Evolutionary conservation across 2,797 vertebrate species (phyloP).

Genomic region (Crocodylus rhombifer): DNA sequence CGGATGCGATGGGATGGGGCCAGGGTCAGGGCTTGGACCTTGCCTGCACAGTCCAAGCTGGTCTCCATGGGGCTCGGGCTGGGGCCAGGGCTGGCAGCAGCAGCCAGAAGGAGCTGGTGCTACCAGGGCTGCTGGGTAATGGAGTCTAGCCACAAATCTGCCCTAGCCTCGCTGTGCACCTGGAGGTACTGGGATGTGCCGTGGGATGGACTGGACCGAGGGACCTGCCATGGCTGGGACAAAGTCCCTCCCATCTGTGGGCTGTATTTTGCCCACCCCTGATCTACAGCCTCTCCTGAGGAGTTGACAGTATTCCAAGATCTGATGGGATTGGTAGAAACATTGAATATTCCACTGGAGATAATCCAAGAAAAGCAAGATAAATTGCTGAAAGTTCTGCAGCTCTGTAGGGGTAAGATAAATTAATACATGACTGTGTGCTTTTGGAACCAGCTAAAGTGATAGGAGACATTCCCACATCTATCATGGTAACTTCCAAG

Average conservation of each 20-base stretch:
- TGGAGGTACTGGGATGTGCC: neutral
- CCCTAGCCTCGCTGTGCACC: neutral
- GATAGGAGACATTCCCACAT: neutral
- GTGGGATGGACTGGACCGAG: neutral
- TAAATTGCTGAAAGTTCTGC: neutral
- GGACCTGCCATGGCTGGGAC: neutral
- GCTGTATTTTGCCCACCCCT: neutral
- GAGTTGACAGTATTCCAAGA: too few species aligned
- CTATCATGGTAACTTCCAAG: conserved; percentile 3
- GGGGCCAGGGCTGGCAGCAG: too few species aligned
- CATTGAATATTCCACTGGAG: neutral
- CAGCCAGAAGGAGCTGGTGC: too few species aligned
- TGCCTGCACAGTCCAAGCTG: too few species aligned
- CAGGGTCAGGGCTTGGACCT: too few species aligned
- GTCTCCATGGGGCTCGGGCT: too few species aligned
- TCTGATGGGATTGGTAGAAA: neutral
- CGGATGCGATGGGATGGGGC: too few species aligned
- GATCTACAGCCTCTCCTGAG: too few species aligned
- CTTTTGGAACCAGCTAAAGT: conserved; percentile 29
- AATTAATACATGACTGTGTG: neutral
- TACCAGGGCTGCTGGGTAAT: too few species aligned
- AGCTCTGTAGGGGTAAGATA: neutral
- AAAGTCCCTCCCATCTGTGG: neutral
- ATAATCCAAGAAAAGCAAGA: conserved; percentile 28
- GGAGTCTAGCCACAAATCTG: too few species aligned